Conservation (phyloP, 2,888 invertebrate species). For the Chymomyza fuscimana region DNA sequence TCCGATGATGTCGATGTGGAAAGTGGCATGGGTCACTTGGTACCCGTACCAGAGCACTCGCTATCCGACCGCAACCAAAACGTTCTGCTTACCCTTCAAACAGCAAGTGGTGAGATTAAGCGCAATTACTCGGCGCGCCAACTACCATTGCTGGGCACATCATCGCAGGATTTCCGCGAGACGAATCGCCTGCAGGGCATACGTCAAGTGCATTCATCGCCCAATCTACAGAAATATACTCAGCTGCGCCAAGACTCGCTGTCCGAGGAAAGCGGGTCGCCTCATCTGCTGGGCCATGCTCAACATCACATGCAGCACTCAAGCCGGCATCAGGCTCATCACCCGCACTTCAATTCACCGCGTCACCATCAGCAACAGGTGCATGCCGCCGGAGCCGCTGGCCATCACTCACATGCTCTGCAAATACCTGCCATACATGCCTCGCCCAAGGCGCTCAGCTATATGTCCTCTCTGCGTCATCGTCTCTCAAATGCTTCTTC, state of each 20-base stretch:
- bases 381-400: conserved; percentile 26
- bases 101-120: conserved; percentile 78
- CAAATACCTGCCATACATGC: conserved; percentile 78
- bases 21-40: conserved; percentile 41
- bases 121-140: conserved; percentile 79
- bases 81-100: conserved; percentile 77
- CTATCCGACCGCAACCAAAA: conserved; percentile 73
- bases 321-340: conserved; percentile 35
- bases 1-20: conserved; percentile 66
- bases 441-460: conserved; percentile 79
- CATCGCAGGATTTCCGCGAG: conserved; percentile 76
- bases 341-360: conserved; percentile 50
- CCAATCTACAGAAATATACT: conserved; percentile 78
- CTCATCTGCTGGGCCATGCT: conserved; percentile 65
- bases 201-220: conserved; percentile 79
- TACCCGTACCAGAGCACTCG: conserved; percentile 62
- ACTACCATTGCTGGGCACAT: conserved; percentile 74
- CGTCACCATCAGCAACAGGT: conserved; percentile 46
- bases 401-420: conserved; percentile 61
- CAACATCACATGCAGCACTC: conserved; percentile 43
- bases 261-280: conserved; percentile 64
- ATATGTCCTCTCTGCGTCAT: conserved; percentile 87
- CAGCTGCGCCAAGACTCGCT: conserved; percentile 60
- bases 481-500: conserved; percentile 92
- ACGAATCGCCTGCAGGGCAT: conserved; percentile 66